phyloP scores from a whole-genome alignment of 2,797 vertebrate species.

The Sebastes nivosus region DNA sequence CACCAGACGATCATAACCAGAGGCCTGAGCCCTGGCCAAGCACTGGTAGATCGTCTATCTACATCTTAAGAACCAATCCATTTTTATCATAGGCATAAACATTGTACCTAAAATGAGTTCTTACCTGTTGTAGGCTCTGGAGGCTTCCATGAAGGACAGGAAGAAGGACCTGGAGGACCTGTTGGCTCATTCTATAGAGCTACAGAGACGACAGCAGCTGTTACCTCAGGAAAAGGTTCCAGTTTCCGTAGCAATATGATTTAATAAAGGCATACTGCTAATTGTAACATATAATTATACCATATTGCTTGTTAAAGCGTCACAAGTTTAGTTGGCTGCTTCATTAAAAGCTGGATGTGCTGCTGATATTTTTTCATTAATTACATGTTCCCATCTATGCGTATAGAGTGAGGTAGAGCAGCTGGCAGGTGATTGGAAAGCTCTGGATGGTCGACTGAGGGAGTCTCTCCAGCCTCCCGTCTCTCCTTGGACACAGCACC shows the following conservation, averaged over 20 bases:
- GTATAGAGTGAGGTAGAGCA: slow-evolving; percentile 81
- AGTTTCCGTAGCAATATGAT: slow-evolving; percentile 6
- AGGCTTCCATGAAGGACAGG: slow-evolving; percentile 80
- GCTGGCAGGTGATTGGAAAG: slow-evolving; percentile 84
- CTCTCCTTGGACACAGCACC: slow-evolving; percentile 78
- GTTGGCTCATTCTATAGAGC: slow-evolving; percentile 81
- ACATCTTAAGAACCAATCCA: background rate
- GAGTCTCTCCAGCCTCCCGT: slow-evolving; percentile 71
- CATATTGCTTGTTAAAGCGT: slow-evolving; percentile 10
- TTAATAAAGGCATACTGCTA: slow-evolving; percentile 17
- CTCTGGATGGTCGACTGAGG: slow-evolving; percentile 78
- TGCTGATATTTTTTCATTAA: slow-evolving; percentile 1
- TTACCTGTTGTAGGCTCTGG: slow-evolving; percentile 69
- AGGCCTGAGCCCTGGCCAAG: slow-evolving; percentile 70
- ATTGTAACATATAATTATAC: slow-evolving; percentile 15
- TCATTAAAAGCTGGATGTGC: slow-evolving; percentile 4
- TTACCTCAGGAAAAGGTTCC: slow-evolving; percentile 84
- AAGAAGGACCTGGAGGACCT: slow-evolving; percentile 83
- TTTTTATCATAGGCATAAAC: background rate
- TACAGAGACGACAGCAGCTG: slow-evolving; percentile 83
- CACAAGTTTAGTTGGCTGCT: slow-evolving; percentile 18
- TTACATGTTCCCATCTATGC: slow-evolving; percentile 1
- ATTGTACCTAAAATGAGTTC: background rate
- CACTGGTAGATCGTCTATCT: slow-evolving; percentile 68
- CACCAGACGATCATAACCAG: slow-evolving; percentile 76